Evolutionary conservation across 2,888 invertebrate genomes (phyloP).

Genomic region (Erebia aethiops): DNA sequence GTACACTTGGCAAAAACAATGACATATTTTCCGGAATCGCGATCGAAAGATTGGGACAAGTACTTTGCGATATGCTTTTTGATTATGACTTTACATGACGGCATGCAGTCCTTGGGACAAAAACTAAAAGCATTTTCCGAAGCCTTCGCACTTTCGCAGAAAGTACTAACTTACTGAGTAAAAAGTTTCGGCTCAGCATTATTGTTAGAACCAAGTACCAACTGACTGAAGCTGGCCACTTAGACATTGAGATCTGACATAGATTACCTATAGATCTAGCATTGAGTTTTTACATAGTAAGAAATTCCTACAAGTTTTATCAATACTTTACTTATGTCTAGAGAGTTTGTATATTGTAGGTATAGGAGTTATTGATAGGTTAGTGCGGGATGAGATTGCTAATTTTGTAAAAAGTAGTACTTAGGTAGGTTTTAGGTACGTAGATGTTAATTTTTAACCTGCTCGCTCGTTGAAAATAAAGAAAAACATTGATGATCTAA

Average conservation of each 20-base stretch:
- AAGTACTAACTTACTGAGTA: not conserved
- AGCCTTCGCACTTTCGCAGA: not conserved
- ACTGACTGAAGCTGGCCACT: not conserved
- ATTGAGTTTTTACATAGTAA: not conserved
- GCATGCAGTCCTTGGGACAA: conserved; percentile 1
- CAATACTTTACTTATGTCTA: no score
- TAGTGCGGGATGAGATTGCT: no score
- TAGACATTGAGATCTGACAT: not conserved
- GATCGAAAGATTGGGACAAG: conserved; percentile 1
- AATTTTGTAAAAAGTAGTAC: no score
- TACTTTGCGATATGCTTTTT: conserved; percentile 15
- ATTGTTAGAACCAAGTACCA: not conserved
- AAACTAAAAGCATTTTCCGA: not conserved
- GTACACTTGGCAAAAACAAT: conserved; percentile 5
- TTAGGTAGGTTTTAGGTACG: no score
- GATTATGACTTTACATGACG: conserved; percentile 12
- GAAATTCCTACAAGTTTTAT: no score
- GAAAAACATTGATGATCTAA: not conserved
- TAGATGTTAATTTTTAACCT: no score
- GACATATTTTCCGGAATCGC: conserved; percentile 17
- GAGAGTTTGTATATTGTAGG: no score
- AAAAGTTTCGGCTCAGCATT: not conserved
- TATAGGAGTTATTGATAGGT: no score
- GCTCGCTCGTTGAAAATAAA: no score
- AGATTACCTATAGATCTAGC: not conserved